phyloP scores from a whole-genome alignment of 53 echinoderm and acorn worm species.

The Paracentrotus lividus region DNA sequence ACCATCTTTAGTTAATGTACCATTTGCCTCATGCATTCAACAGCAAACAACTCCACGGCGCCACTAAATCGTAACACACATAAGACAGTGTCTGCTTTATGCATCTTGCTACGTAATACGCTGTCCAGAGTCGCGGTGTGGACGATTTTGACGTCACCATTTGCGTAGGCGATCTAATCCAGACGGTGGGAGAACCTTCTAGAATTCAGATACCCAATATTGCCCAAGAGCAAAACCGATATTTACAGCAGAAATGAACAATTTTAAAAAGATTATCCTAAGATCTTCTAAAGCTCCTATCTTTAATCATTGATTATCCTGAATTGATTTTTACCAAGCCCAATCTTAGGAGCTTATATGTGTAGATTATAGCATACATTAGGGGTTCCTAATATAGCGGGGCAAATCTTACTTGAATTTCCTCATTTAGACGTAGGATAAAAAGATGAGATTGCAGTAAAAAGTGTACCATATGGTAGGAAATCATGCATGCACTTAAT shows the following conservation, averaged over 20 bases:
- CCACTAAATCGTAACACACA: background rate
- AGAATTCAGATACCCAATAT: conserved; percentile 4
- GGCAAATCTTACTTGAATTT: background rate
- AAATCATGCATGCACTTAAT: background rate
- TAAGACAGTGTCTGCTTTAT: conserved; percentile 32
- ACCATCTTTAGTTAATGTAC: too few relatives aligned
- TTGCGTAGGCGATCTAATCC: conserved; percentile 64
- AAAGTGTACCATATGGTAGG: background rate
- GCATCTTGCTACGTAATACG: conserved; percentile 13
- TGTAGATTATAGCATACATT: background rate
- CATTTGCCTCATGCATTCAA: background rate
- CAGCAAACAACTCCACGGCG: background rate
- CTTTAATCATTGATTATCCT: background rate
- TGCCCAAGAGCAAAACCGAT: conserved; percentile 17
- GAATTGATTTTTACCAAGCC: background rate
- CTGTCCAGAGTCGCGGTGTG: background rate
- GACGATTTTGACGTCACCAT: conserved; percentile 63
- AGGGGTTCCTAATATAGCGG: too few relatives aligned
- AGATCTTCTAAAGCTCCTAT: background rate
- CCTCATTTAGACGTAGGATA: background rate
- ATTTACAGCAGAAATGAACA: conserved; percentile 40
- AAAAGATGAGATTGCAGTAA: background rate
- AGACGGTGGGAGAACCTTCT: background rate
- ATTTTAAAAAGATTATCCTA: conserved; percentile 23
- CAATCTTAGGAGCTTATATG: background rate